Base-by-base conservation (phyloP, 2,888 invertebrate genomes). In the Cantharis rustica region DNA sequence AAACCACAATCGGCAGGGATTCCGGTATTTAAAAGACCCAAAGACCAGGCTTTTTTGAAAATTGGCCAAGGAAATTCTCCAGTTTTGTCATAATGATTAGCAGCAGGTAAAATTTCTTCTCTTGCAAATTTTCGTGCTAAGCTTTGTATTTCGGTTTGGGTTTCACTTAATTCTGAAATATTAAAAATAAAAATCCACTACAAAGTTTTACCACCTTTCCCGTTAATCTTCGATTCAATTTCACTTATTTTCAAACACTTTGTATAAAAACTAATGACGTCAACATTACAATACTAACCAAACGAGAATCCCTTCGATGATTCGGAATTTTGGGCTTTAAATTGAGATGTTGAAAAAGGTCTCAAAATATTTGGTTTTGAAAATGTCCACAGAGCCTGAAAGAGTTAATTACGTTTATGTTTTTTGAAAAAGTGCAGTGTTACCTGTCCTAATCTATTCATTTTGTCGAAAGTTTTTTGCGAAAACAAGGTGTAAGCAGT, bases 21-120 rank as follows among this genome's bases (percentile, higher is more conserved):
- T 84, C 95, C 95, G 23, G 92, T 91, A 86, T 98, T 98, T 89
- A 97, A 92, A 9, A 99, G 91, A 16, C 98, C 98, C 61, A 98
- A 84, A 72, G 90, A 88, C 93, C 96, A 96, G 0, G 98, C 97
- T 88, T 98, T 98, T 90, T 98, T 98, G n/a, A 98, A 90, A 76
- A 99, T 91, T 10, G 96, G 96, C 96, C 95, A 96, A 0, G 98
- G 98, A 89, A 95, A 99, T 89, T 96, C 95, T 80, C 98, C 98
- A 72, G 93, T 93, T 88, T 91, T 94, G 89, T 99, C 98, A 87
- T 96, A 92, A 75, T 98, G 92, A 0, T 95, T 93, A 1, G 98
- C 98, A 69, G 92, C 93, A 0, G 98, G 98, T 73, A 97, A 92
- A 79, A 98, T 95, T 89, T 98, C 98, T 84, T 99, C 98, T 76